Conservation (phyloP, 2,888 invertebrate genomes). For the Acanthosepion esculentum region DNA sequence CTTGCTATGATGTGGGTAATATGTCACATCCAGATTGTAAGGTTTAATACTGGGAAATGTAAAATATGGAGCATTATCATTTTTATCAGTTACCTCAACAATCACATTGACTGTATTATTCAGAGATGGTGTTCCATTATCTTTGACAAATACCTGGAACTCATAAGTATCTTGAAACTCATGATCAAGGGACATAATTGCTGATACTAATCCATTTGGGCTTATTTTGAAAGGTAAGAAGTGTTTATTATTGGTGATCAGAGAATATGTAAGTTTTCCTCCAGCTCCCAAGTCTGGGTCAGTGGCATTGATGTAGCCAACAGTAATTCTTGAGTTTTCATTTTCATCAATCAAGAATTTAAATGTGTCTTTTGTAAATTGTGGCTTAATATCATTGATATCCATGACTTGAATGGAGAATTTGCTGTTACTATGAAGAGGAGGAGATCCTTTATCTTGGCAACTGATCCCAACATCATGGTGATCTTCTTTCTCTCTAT, state of each 20-base stretch:
- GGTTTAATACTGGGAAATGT: constrained; percentile 23
- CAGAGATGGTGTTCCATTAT: too few relatives aligned
- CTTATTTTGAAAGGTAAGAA: constrained; percentile 4
- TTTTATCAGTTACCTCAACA: background rate
- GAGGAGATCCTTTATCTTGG: too few relatives aligned
- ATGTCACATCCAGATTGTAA: background rate
- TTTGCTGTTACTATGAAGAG: too few relatives aligned
- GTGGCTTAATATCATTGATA: too few relatives aligned
- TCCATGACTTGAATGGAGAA: too few relatives aligned
- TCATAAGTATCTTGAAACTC: background rate
- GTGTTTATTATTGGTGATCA: constrained; percentile 11
- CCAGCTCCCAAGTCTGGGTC: constrained; percentile 1
- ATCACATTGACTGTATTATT: too few relatives aligned
- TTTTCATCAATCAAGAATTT: too few relatives aligned
- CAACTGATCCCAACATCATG: too few relatives aligned
- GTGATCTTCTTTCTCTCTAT: too few relatives aligned
- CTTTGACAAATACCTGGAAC: too few relatives aligned
- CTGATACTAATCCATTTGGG: background rate
- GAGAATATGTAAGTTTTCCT: background rate
- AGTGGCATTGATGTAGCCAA: background rate
- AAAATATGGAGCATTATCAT: constrained; percentile 23
- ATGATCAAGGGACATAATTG: constrained; percentile 22
- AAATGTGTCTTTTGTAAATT: too few relatives aligned
- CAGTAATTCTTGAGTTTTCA: too few relatives aligned
- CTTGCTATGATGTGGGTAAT: background rate